Conservation (phyloP, 1,140 invertebrate species). For the Pygmarrhopalites habei region DNA sequence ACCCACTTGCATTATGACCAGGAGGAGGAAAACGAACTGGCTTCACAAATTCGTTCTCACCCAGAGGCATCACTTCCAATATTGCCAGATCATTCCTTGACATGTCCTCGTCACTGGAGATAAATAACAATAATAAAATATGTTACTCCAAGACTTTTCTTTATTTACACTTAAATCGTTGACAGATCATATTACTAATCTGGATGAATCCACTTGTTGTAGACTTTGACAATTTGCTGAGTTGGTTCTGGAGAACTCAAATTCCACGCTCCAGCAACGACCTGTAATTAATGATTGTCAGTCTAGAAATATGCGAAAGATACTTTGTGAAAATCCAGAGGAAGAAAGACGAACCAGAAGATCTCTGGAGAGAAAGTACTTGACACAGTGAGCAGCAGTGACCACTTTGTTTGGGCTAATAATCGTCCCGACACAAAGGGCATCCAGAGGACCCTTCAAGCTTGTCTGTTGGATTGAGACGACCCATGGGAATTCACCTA, state of each 20-base stretch:
- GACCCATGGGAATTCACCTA: conserved; percentile 19
- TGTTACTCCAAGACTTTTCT: neutral
- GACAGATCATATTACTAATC: conserved; percentile 1
- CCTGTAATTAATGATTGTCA: neutral
- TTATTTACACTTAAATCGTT: neutral
- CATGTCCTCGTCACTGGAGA: neutral
- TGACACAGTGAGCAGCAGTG: conserved; percentile 13
- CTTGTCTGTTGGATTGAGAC: neutral
- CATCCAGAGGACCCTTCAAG: neutral
- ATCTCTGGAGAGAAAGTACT: no score
- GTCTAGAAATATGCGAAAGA: neutral
- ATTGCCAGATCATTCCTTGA: conserved; percentile 11
- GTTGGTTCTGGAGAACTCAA: neutral
- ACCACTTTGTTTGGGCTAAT: neutral
- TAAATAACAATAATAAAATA: neutral
- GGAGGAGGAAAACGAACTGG: neutral
- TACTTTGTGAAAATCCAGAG: neutral
- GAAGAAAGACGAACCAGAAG: neutral
- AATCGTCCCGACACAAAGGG: conserved; percentile 12
- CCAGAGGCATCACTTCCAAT: neutral
- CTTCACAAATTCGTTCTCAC: neutral
- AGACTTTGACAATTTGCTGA: conserved; percentile 3
- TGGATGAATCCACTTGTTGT: conserved; percentile 2
- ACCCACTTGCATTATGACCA: neutral
- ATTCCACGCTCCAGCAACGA: conserved; percentile 16